A percentile compares a stretch with the other conserved stretches of the same genome.
Evolutionary conservation across 2,888 invertebrate genomes (phyloP).

Genomic region (Heliconius sara): DNA sequence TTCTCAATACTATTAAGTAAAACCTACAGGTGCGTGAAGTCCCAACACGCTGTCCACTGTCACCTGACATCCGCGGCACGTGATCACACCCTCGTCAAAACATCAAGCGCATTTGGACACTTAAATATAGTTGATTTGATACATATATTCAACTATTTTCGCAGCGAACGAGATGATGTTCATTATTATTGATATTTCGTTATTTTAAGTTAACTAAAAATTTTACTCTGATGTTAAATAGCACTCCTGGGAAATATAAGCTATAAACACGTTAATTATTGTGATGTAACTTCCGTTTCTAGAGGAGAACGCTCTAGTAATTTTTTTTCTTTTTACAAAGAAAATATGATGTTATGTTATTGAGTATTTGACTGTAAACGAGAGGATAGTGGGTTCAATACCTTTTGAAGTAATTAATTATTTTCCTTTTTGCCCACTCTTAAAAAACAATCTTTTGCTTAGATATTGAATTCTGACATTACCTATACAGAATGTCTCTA

Average conservation of each 20-base stretch:
- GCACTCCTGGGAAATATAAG: too few species aligned
- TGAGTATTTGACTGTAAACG: not conserved
- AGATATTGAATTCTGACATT: too few species aligned
- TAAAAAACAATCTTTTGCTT: not conserved
- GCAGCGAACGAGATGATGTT: too few species aligned
- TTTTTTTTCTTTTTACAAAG: too few species aligned
- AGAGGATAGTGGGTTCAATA: not conserved
- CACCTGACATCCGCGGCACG: conserved; percentile 4
- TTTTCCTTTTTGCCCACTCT: not conserved
- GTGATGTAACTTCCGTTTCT: too few species aligned
- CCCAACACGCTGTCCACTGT: not conserved
- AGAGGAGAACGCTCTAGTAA: too few species aligned
- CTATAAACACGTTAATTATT: too few species aligned
- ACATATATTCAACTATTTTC: too few species aligned
- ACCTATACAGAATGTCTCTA: not conserved
- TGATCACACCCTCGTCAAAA: conserved; percentile 11
- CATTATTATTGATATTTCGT: too few species aligned
- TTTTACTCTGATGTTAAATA: too few species aligned
- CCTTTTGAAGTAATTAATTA: not conserved
- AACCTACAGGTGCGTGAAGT: not conserved
- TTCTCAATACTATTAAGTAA: not conserved
- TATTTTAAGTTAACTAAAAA: too few species aligned
- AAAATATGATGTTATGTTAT: too few species aligned
- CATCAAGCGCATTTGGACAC: conserved; percentile 1
- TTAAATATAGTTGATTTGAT: conserved; percentile 1